Conservation (phyloP, 2,888 invertebrate genomes). For the Bombyx huttoni region DNA sequence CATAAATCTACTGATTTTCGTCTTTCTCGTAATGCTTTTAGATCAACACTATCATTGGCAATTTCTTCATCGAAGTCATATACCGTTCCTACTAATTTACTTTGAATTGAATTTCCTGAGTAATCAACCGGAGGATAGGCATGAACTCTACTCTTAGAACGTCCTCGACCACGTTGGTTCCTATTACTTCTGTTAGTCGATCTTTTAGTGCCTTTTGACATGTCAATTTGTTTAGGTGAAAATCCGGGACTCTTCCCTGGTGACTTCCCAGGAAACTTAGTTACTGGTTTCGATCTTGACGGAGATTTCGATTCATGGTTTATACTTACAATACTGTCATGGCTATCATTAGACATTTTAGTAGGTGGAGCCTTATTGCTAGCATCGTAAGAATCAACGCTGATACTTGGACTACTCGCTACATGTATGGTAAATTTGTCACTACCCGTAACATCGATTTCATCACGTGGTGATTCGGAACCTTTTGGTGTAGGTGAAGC, state of each 20-base stretch:
- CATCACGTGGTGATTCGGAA: conserved; percentile 53
- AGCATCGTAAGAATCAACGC: conserved; percentile 47
- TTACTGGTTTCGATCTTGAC: conserved; percentile 66
- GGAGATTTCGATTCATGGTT: conserved; percentile 47
- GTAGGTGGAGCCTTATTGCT: conserved; percentile 30
- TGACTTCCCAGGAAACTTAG: conserved; percentile 77
- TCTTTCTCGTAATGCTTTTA: conserved; percentile 84
- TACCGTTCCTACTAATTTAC: conserved; percentile 87
- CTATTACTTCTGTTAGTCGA: conserved; percentile 50
- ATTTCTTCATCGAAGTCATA: conserved; percentile 91
- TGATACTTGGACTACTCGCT: conserved; percentile 48
- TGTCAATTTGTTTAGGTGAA: conserved; percentile 77
- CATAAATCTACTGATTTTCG: conserved; percentile 81
- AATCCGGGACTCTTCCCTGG: conserved; percentile 78
- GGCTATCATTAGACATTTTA: conserved; percentile 51
- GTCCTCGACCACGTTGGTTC: conserved; percentile 61
- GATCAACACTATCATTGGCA: conserved; percentile 79
- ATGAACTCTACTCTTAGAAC: conserved; percentile 56
- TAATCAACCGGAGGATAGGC: conserved; percentile 51
- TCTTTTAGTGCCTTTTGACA: conserved; percentile 42
- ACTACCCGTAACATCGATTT: conserved; percentile 45
- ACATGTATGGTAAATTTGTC: conserved; percentile 50
- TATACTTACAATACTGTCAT: conserved; percentile 36
- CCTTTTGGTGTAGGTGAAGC: conserved; percentile 75
- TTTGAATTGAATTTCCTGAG: conserved; percentile 79